Percentiles rank a stretch among this genome's conserved stretches.
phyloP scores from a whole-genome alignment of 2,797 vertebrate species.

The Pagetopsis macropterus region DNA sequence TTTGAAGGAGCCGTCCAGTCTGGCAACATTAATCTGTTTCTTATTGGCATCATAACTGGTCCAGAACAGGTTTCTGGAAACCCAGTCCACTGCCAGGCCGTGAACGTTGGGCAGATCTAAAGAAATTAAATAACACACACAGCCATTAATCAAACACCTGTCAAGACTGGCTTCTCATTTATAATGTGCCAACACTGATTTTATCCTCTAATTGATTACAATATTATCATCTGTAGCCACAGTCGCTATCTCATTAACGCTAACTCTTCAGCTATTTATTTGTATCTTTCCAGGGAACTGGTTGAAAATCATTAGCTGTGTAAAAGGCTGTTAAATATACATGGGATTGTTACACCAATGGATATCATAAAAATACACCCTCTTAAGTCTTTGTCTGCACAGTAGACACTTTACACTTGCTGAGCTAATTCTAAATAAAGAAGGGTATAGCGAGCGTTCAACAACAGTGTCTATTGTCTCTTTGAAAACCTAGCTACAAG shows the following conservation, averaged over 20 bases:
- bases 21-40: conserved; percentile 97
- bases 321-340: not conserved
- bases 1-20: conserved; percentile 97
- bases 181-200: not conserved
- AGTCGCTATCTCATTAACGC: not conserved
- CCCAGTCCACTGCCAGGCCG: conserved; percentile 95
- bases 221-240: not conserved
- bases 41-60: conserved; percentile 97
- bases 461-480: not conserved
- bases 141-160: not conserved
- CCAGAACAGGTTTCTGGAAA: conserved; percentile 98
- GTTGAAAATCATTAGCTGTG: not conserved
- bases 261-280: not conserved
- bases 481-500: not conserved
- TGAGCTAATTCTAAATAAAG: conserved; percentile 6
- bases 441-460: not conserved
- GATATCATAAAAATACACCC: not conserved
- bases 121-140: conserved; percentile 22
- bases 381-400: not conserved
- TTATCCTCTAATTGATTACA: not conserved
- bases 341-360: not conserved
- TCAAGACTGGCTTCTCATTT: not conserved
- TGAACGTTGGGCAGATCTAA: conserved; percentile 95
- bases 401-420: not conserved
- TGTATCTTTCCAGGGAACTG: not conserved